Percentiles rank a stretch among this genome's conserved stretches.
These are phyloP conservation scores for cat (Felis catus) DNA, from an alignment of 2,113 vertebrate genomes.

Conservation along the genomic window DNA sequence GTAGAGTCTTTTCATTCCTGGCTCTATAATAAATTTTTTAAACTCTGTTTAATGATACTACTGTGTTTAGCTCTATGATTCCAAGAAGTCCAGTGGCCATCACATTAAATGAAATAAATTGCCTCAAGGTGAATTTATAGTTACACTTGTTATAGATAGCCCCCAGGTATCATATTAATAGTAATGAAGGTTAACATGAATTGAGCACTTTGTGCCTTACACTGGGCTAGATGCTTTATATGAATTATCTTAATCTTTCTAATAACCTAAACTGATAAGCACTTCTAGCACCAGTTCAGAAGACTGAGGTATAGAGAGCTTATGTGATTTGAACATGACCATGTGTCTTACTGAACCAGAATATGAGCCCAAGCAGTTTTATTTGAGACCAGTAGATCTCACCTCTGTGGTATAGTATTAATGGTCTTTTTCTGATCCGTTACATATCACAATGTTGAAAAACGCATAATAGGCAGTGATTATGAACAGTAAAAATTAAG, in stretches of 20 bases:
- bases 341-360: neutral
- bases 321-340: neutral
- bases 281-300: neutral
- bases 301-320: neutral
- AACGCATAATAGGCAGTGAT: neutral
- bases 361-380: neutral
- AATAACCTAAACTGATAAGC: neutral
- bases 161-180: neutral
- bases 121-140: neutral
- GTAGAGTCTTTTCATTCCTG: neutral
- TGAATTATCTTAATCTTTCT: neutral
- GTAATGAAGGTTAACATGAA: neutral
- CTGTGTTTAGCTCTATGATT: neutral
- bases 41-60: neutral
- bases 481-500: slow-evolving; percentile 30
- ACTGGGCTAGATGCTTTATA: neutral
- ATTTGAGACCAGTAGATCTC: neutral
- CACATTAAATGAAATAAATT: slow-evolving; percentile 15
- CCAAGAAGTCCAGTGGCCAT: neutral
- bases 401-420: neutral
- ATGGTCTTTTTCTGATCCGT: neutral
- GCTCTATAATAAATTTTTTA: neutral
- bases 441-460: neutral
- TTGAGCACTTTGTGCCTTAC: neutral
- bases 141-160: neutral